Percentiles rank a stretch among this genome's conserved stretches.
Conservation (phyloP, 2,113 vertebrate genomes). For the Syrmaticus mikado region DNA sequence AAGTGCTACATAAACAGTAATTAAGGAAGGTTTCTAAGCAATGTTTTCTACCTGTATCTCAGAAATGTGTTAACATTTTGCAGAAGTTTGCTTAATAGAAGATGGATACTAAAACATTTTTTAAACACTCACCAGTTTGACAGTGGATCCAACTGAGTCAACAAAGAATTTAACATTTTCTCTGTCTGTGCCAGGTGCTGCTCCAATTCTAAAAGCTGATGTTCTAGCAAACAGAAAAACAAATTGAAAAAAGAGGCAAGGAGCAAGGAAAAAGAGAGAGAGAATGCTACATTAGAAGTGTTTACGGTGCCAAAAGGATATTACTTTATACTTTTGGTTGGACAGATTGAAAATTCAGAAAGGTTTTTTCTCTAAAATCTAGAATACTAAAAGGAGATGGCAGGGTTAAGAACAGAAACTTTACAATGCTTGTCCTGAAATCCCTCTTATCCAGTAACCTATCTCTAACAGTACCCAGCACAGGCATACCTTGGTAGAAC, state of each 20-base stretch:
- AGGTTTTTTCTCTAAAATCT: neutral
- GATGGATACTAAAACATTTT: neutral
- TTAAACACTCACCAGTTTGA: conserved; percentile 86
- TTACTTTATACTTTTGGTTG: neutral
- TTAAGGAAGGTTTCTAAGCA: neutral
- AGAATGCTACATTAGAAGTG: neutral
- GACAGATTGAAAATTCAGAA: neutral
- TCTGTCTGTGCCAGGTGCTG: conserved; percentile 89
- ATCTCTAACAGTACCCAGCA: neutral
- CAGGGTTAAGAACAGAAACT: neutral
- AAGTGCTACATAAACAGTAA: neutral
- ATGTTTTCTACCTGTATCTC: neutral
- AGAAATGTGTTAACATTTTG: neutral
- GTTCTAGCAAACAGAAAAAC: conserved; percentile 73
- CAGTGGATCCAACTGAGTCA: conserved; percentile 90
- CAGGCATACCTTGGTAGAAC: neutral
- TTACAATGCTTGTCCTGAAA: neutral
- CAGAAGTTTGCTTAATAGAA: neutral
- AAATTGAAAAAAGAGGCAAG: neutral
- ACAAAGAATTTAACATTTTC: conserved; percentile 91
- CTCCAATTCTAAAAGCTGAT: conserved; percentile 89
- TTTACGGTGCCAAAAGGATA: neutral
- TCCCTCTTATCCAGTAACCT: neutral
- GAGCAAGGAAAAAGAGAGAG: neutral
- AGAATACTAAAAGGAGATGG: neutral